Base-by-base conservation (phyloP, 2,113 vertebrate species). In the Oceanites oceanicus region DNA sequence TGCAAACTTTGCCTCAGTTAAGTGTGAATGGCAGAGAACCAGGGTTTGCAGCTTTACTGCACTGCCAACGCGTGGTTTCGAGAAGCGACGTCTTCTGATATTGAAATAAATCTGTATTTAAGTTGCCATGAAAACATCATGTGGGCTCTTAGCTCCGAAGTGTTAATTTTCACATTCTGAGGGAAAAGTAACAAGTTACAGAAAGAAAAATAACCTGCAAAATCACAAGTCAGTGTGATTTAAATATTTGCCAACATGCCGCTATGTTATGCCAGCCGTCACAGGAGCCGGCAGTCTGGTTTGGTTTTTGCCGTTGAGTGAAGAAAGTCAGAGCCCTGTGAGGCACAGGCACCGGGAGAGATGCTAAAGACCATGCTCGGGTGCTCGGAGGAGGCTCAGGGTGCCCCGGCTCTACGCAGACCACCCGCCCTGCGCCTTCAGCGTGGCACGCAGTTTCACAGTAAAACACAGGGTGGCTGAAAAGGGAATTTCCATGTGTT, bases 321-420 rank as follows among this genome's bases (percentile, higher is more conserved):
- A 67, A 50, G 70, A 13, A 68, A 73, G 27, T 44, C 53, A 8
- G 30, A 4, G 5, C 34, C 15, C 3, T 5, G 11, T 13, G 58
- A 86, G 36, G 42, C 22, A 68, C 23, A 44, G 55, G 26, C 16
- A 15, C 30, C 11, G 9, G 66, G 15, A 88, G 61, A 61, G 67
- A 45, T 50, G 67, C 63, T 62, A 5, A 73, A 55, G 62, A 9
- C 13, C 5, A 1, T 27, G 15, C 29, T 42, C 2, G 21, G 85
- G 20, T 11, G 56, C n/a, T 29, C 34, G 34, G 52, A 63, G 47
- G 32, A 23, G 56, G 21, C 15, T 52, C 17, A 44, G 58, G 36
- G 9, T 58, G 47, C 25, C 25, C 9, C 15, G 34, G 50, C 26
- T 73, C 50, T 19, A 1, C 1, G 0, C 26, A 27, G 59, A 0